These are phyloP conservation scores for Stercorarius parasiticus DNA, from an alignment of 2,113 vertebrate species.

Conservation along the genomic window DNA sequence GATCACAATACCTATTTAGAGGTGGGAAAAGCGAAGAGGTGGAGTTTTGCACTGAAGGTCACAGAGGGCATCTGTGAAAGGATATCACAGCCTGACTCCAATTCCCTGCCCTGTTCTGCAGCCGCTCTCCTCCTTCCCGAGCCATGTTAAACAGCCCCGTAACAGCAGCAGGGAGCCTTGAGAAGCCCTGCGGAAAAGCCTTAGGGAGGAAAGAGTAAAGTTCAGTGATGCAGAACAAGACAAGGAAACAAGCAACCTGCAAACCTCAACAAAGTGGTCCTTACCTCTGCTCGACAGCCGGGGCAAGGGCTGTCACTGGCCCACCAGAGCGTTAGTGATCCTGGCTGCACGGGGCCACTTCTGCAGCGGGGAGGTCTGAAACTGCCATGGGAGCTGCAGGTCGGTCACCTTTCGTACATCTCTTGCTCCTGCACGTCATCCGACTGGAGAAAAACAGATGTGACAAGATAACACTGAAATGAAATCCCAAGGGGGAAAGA, in stretches of 20 bases:
- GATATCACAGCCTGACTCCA: neutral
- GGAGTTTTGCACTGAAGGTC: neutral
- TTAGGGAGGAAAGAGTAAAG: neutral
- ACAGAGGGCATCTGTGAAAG: neutral
- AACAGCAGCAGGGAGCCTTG: rapidly evolving
- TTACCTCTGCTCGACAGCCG: neutral
- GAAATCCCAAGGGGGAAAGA: neutral
- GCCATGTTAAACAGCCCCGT: neutral
- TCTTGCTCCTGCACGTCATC: neutral
- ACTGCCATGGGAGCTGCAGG: neutral
- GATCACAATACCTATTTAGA: neutral
- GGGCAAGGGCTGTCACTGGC: neutral
- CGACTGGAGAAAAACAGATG: slow-evolving; percentile 30
- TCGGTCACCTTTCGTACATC: neutral
- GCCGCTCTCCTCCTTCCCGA: neutral
- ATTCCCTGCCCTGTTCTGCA: neutral
- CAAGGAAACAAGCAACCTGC: neutral
- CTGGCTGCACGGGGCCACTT: neutral
- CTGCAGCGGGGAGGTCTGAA: neutral
- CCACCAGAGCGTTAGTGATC: neutral
- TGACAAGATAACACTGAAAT: slow-evolving; percentile 33
- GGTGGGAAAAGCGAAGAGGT: neutral
- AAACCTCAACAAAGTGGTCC: neutral
- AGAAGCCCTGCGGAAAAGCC: neutral
- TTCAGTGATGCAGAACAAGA: neutral